phyloP scores from a whole-genome alignment of 2,113 vertebrate species.

The Cavia porcellus region DNA sequence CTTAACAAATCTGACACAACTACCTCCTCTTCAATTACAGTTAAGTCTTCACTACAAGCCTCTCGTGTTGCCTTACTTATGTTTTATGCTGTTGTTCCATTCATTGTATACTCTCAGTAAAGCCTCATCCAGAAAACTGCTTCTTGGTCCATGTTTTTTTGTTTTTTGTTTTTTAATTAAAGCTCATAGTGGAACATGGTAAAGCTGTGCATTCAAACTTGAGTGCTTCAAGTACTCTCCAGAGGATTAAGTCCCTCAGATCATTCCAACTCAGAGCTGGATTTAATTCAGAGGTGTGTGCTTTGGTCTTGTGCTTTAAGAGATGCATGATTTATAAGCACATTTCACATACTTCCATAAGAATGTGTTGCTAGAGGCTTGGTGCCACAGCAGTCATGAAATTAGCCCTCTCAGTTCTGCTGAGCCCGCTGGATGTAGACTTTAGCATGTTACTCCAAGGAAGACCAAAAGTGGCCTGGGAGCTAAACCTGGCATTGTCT shows the following conservation, averaged over 20 bases:
- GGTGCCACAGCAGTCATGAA: not conserved
- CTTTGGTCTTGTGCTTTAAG: not conserved
- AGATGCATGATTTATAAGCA: not conserved
- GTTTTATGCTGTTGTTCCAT: slow-evolving; percentile 17
- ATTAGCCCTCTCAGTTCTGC: not conserved
- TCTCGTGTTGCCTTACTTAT: slow-evolving; percentile 2
- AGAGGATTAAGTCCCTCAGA: not conserved
- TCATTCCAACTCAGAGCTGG: not conserved
- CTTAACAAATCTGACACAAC: not conserved
- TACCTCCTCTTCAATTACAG: slow-evolving; percentile 16
- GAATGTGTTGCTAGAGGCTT: not conserved
- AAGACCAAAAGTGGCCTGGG: not conserved
- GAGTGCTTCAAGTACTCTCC: not conserved
- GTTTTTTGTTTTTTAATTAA: no score
- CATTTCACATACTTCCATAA: not conserved
- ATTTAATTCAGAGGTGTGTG: not conserved
- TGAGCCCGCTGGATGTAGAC: not conserved
- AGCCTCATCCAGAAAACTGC: not conserved
- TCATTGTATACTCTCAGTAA: not conserved
- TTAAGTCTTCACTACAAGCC: not conserved
- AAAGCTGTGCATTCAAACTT: not conserved
- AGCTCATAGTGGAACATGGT: not conserved
- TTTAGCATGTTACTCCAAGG: not conserved
- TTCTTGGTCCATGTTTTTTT: not conserved
- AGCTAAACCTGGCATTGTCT: not conserved